A percentile compares a stretch with the other conserved stretches of the same genome.
Evolutionary conservation across 2,888 invertebrate genomes (phyloP).

Genomic region (Ypsolopha sequella): DNA sequence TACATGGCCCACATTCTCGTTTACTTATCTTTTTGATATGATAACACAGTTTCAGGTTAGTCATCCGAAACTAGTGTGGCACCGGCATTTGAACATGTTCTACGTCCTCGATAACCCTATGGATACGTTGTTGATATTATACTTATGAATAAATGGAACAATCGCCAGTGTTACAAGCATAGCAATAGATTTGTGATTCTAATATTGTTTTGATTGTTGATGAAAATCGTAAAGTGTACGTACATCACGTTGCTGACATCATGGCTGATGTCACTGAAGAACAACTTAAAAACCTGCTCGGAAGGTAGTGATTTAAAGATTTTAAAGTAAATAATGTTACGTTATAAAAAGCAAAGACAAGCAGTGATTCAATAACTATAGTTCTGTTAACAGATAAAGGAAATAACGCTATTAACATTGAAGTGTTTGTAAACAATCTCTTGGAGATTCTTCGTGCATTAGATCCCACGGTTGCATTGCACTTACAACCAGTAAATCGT

Average conservation of each 20-base stretch:
- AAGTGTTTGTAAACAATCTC: not conserved
- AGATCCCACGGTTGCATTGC: not conserved
- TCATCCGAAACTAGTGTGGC: slow-evolving; percentile 5
- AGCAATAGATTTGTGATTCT: too few species aligned
- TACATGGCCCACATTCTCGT: slow-evolving; percentile 46
- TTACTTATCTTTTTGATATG: slow-evolving; percentile 31
- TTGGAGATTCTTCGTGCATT: not conserved
- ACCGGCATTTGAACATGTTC: not conserved
- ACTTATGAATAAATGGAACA: too few species aligned
- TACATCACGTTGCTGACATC: not conserved
- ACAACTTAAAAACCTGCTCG: not conserved
- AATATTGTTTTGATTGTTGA: too few species aligned
- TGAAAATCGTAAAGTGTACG: too few species aligned
- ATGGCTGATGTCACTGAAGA: not conserved
- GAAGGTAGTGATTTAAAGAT: not conserved
- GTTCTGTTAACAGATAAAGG: not conserved
- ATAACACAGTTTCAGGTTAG: slow-evolving; percentile 6
- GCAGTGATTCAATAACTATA: not conserved
- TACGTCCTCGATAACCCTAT: slow-evolving; percentile 9
- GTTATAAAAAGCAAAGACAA: not conserved
- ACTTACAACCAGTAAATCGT: not conserved
- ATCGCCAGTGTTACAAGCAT: too few species aligned
- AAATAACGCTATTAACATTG: not conserved
- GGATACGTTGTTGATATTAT: not conserved
- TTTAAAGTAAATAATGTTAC: not conserved